Base-by-base conservation (phyloP, 2,113 vertebrate genomes). In the Nasalis larvatus region DNA sequence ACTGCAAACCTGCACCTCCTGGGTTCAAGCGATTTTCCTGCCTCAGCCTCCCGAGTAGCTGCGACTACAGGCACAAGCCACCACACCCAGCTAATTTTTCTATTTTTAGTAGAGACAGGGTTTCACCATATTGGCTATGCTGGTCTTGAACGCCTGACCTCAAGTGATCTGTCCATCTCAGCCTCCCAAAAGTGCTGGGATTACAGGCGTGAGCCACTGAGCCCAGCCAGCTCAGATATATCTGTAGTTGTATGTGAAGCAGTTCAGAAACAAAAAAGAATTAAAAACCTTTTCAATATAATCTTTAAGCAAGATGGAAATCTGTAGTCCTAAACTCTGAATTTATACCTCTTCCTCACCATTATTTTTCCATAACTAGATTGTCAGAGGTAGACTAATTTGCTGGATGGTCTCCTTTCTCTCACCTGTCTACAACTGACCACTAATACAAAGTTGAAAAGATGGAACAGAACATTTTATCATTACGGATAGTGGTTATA, bases 251-350 rank as follows among this genome's bases (percentile, higher is more conserved):
- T 47, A 90, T 18, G 27, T 37, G 45, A 87, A 91, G 84, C 6
- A 81, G 7, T 58, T 81, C 63, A 68, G 35, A n/a, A 90, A 91
- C 35, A 80, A 45, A 73, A 47, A 82, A 93, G 83, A 91, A 97
- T 58, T 87, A 69, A 69, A 69, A 69, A 77, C 25, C 8, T 71
- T 85, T 94, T 52, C 93, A 95, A 93, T 77, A 84, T 16, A 32
- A 77, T 45, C 76, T 90, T 81, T 71, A 76, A 94, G 89, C 17
- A 93, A 84, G 49, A 58, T 4, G 4, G 23, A 97, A 16, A 82
- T 94, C 95, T 77, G 13, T 30, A 86, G 76, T 87, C 42, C 17
- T 95, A 85, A 96, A 47, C 32, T 42, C 42, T 91, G 35, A 88
- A 93, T 95, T 69, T 81, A 23, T 35, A 83, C 93, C 37, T 52